Evolutionary conservation across 2,797 vertebrate genomes (phyloP).

Genomic region (Sylvilagus floridanus): DNA sequence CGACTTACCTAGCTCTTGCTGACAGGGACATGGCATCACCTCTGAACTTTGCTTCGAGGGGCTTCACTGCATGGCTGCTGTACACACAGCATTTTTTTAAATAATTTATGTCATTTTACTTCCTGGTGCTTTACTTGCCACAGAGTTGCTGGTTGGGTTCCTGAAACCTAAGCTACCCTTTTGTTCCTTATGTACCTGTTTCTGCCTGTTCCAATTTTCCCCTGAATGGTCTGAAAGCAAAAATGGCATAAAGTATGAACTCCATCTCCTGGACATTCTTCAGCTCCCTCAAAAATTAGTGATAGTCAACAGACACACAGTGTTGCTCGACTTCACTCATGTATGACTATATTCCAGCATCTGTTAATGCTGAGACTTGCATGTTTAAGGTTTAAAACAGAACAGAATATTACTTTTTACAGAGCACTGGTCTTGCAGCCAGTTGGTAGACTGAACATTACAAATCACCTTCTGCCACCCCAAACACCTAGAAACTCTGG

Average conservation of each 20-base stretch:
- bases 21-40: neutral
- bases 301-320: neutral
- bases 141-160: neutral
- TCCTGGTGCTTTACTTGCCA: neutral
- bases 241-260: neutral
- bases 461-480: neutral
- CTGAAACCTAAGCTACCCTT: neutral
- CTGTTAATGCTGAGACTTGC: neutral
- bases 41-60: neutral
- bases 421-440: neutral
- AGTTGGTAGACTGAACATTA: neutral
- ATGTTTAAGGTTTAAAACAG: neutral
- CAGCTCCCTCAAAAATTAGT: neutral
- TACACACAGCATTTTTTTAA: neutral
- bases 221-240: neutral
- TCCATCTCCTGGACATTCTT: neutral
- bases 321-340: neutral
- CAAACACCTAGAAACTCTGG: neutral
- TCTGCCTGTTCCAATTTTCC: neutral
- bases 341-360: neutral
- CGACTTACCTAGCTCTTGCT: neutral
- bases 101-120: neutral
- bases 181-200: neutral
- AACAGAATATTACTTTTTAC: neutral
- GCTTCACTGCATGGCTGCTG: neutral